phyloP scores from a whole-genome alignment of 1,140 invertebrate genomes.

The Doryteuthis pealeii region DNA sequence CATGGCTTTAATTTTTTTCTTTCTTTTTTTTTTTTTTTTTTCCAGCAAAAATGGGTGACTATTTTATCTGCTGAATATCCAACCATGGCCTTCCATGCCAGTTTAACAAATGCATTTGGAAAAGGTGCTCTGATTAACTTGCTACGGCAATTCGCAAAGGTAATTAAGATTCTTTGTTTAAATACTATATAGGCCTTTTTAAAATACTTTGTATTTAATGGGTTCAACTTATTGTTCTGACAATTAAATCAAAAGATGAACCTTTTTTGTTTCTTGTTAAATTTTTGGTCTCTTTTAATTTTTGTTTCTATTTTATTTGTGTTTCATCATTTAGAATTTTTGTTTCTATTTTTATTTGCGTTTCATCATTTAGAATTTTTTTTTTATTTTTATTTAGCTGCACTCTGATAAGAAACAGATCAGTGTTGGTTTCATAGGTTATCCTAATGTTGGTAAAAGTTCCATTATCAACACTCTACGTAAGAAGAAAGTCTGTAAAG shows the following conservation, averaged over 20 bases:
- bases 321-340: too few species aligned
- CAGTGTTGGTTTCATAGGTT: slow-evolving; percentile 98
- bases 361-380: too few species aligned
- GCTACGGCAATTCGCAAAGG: slow-evolving; percentile 91
- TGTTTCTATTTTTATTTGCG: too few species aligned
- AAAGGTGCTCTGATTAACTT: slow-evolving; percentile 97
- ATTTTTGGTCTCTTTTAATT: too few species aligned
- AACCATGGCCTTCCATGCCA: slow-evolving; percentile 97
- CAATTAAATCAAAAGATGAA: too few species aligned
- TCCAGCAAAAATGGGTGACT: slow-evolving; percentile 79
- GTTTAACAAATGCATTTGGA: slow-evolving; percentile 96
- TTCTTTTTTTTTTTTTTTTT: slow-evolving; percentile 21
- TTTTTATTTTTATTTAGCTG: slow-evolving; percentile 60
- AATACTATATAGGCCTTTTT: background rate
- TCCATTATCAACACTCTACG: slow-evolving; percentile 96
- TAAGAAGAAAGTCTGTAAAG: slow-evolving; percentile 75
- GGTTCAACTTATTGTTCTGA: too few species aligned
- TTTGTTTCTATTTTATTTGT: too few species aligned
- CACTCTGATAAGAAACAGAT: slow-evolving; percentile 97
- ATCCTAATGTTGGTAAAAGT: slow-evolving; percentile 99
- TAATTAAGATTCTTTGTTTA: slow-evolving; percentile 40
- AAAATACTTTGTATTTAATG: too few species aligned
- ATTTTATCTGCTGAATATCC: slow-evolving; percentile 93
- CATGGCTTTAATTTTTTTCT: too few species aligned
- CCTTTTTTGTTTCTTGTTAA: too few species aligned